Base-by-base conservation (phyloP, 2,113 vertebrate species). In the Peromyscus maniculatus region DNA sequence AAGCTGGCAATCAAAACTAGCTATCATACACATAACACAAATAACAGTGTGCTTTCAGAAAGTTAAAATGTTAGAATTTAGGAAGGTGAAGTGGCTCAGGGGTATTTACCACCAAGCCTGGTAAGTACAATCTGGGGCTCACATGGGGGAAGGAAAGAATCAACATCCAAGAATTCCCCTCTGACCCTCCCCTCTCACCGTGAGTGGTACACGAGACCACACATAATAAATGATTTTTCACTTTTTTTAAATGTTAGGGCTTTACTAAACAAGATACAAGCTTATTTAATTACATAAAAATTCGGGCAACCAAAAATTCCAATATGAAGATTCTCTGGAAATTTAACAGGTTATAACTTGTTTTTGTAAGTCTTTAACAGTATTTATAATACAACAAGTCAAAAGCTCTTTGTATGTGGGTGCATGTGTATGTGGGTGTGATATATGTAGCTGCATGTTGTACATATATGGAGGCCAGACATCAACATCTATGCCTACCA, bases 291-390 rank as follows among this genome's bases (percentile, higher is more conserved):
- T 77, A 84, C 15, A 69, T n/a, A 90, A 39, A 89, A 89, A 71
- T 15, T 36, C 11, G 15, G 15, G 79, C 74, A 89, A 39, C 26
- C 62, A 52, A 12, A 87, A 87, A 69, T 80, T 80, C 31, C 46
- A 67, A 16, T 86, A 46, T 93, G 52, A 80, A 96, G 83, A 71
- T 52, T 84, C 80, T 46, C 49, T 94, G 52, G 59, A 36, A 74
- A 49, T 87, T 86, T 26, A 33, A n/a, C 69, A 13, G 57, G n/a
- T 33, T 71, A 71, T 71, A n/a, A 71, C 31, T n/a, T 71, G 31
- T 11, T 36, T 87, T 79, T 79, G 79, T 79, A 91, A 82, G 93
- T 91, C 52, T 87, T 62, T 71, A 5, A 82, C 75, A 43, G 49
- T 26, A 93, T 80, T 71, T 90, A 55, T 49, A 67, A 1, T 91